Evolutionary conservation across 2,888 invertebrate species (phyloP).

Genomic region (Tetramorium bicarinatum): DNA sequence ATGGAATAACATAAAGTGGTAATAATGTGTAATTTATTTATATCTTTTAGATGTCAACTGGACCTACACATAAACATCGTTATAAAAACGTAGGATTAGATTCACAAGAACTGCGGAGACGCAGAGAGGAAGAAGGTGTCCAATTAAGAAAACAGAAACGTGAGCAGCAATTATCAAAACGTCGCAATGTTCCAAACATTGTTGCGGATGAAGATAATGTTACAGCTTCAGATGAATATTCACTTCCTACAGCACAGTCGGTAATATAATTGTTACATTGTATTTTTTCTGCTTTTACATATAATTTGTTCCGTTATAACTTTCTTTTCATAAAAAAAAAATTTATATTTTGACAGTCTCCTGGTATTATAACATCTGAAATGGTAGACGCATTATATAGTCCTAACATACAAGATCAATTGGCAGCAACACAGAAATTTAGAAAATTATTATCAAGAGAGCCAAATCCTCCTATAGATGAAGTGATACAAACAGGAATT

Average conservation of each 20-base stretch:
- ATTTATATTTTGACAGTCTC: conserved; percentile 86
- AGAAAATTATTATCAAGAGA: conserved; percentile 97
- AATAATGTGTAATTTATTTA: not conserved
- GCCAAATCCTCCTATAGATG: conserved; percentile 98
- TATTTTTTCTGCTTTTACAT: not conserved
- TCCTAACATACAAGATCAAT: conserved; percentile 92
- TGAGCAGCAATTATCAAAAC: conserved; percentile 97
- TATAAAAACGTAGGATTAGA: conserved; percentile 98
- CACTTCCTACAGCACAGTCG: conserved; percentile 75
- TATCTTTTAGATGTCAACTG: conserved; percentile 90
- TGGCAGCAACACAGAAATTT: conserved; percentile 96
- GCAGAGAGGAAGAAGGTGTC: conserved; percentile 98
- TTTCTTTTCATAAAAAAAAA: not conserved
- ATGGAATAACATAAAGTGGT: not conserved
- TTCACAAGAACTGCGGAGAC: conserved; percentile 95
- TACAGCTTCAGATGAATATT: conserved; percentile 78
- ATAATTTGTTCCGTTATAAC: not conserved
- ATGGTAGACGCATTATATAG: conserved; percentile 96
- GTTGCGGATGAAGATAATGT: conserved; percentile 82
- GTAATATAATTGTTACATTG: conserved; percentile 62
- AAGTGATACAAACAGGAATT: conserved; percentile 97
- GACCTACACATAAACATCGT: conserved; percentile 94
- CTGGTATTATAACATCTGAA: conserved; percentile 90
- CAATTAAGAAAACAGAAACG: conserved; percentile 98
- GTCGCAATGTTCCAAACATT: conserved; percentile 92